Evolutionary conservation across 2,797 vertebrate genomes (phyloP).

Genomic region (Linurgus olivaceus): DNA sequence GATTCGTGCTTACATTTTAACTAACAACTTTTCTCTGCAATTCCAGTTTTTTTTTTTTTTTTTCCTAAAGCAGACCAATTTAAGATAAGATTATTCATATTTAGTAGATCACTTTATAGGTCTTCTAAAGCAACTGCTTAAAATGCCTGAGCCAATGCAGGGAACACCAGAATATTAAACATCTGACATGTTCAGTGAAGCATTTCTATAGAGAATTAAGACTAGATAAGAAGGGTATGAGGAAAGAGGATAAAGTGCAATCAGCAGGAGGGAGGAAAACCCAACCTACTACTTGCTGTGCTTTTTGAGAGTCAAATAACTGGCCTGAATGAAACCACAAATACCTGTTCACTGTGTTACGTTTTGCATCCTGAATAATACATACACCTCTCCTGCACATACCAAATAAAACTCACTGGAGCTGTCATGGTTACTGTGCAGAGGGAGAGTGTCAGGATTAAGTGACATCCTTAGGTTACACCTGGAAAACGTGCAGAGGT

Average conservation of each 20-base stretch:
- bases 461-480: constrained; percentile 37
- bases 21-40: neutral
- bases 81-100: neutral
- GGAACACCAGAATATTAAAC: neutral
- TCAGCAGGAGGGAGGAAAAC: neutral
- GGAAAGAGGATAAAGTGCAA: constrained; percentile 1
- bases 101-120: neutral
- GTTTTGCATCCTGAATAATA: constrained; percentile 57
- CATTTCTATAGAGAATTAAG: constrained; percentile 13
- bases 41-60: neutral
- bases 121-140: neutral
- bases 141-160: neutral
- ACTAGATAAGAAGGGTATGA: neutral
- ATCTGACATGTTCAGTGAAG: neutral
- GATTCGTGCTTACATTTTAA: neutral
- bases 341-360: neutral
- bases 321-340: neutral
- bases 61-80: neutral
- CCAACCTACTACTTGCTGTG: neutral
- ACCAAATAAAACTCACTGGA: neutral
- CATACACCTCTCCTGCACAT: neutral
- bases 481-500: neutral
- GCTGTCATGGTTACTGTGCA: neutral
- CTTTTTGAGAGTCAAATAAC: constrained; percentile 51
- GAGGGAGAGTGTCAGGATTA: neutral